A percentile compares a stretch with the other conserved stretches of the same genome.
Conservation (phyloP, 2,888 invertebrate genomes). For the Horisme vitalbata region DNA sequence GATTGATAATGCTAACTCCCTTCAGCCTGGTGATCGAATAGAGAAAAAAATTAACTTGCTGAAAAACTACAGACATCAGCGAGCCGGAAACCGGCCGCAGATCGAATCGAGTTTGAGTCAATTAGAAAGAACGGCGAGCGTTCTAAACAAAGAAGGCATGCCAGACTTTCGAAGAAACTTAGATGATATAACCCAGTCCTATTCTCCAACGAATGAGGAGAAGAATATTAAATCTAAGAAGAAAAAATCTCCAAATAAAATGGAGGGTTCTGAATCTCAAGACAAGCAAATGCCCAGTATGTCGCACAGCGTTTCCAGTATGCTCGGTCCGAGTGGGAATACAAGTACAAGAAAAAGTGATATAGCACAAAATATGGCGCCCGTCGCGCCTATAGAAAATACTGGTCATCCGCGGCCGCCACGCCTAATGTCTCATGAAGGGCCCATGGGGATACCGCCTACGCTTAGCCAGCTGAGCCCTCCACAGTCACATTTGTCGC, state of each 20-base stretch:
- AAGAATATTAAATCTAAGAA: slow-evolving; percentile 65
- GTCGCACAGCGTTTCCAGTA: slow-evolving; percentile 74
- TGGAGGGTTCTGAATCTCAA: slow-evolving; percentile 55
- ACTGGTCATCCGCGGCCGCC: slow-evolving; percentile 29
- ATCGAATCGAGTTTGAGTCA: slow-evolving; percentile 70
- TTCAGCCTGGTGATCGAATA: slow-evolving; percentile 46
- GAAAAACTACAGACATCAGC: slow-evolving; percentile 78
- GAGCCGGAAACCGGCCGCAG: slow-evolving; percentile 57
- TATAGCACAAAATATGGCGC: slow-evolving; percentile 36
- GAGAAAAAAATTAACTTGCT: slow-evolving; percentile 71
- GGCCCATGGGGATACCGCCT: slow-evolving; percentile 18
- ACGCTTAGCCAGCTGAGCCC: slow-evolving; percentile 26
- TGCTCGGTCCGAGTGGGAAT: slow-evolving; percentile 50
- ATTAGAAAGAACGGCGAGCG: slow-evolving; percentile 71
- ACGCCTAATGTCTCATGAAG: slow-evolving; percentile 42
- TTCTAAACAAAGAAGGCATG: slow-evolving; percentile 68
- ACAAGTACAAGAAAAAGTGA: slow-evolving; percentile 42
- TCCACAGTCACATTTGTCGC: slow-evolving; percentile 40
- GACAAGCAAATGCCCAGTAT: slow-evolving; percentile 48
- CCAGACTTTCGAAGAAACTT: slow-evolving; percentile 76
- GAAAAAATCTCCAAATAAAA: slow-evolving; percentile 68
- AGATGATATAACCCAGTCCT: slow-evolving; percentile 78
- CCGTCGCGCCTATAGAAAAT: slow-evolving; percentile 46
- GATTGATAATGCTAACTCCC: slow-evolving; percentile 32
- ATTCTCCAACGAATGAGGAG: slow-evolving; percentile 70